These are phyloP conservation scores for Nomada lathburiana DNA, from an alignment of 2,888 invertebrate species.

Conservation along the genomic window DNA sequence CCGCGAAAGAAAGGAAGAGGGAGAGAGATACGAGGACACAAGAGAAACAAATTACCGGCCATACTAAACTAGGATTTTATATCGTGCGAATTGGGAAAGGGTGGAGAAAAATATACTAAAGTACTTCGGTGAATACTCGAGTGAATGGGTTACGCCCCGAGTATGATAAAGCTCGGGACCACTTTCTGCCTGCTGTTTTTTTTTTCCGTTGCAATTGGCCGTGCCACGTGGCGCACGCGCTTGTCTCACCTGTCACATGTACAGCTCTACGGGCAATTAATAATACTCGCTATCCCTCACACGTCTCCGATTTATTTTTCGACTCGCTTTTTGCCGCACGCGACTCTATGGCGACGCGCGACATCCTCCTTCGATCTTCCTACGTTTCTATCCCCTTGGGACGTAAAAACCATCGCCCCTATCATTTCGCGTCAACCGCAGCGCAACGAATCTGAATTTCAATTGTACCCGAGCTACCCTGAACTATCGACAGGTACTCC, in stretches of 20 bases:
- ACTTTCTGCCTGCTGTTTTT: slow-evolving; percentile 50
- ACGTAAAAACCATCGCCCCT: too few relatives aligned
- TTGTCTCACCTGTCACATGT: slow-evolving; percentile 19
- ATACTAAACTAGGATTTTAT: slow-evolving; percentile 80
- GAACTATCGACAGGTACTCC: too few relatives aligned
- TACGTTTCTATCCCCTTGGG: too few relatives aligned
- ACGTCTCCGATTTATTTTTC: slow-evolving; percentile 69
- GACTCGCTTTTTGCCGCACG: slow-evolving; percentile 68
- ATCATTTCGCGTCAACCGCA: too few relatives aligned
- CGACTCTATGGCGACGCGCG: slow-evolving; percentile 42
- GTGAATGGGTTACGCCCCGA: slow-evolving; percentile 46
- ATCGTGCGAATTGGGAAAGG: slow-evolving; percentile 72
- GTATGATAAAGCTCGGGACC: slow-evolving; percentile 43
- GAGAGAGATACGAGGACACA: slow-evolving; percentile 48
- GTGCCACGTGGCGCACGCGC: slow-evolving; percentile 27
- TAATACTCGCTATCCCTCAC: slow-evolving; percentile 64
- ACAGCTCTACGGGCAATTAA: slow-evolving; percentile 50
- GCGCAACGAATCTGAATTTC: too few relatives aligned
- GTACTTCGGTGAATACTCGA: slow-evolving; percentile 45
- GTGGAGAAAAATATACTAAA: slow-evolving; percentile 35
- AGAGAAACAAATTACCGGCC: slow-evolving; percentile 80
- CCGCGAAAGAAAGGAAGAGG: background rate
- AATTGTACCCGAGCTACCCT: too few relatives aligned
- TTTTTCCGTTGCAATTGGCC: slow-evolving; percentile 26
- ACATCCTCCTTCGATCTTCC: slow-evolving; percentile 3